These are phyloP conservation scores for Columba guinea DNA, from an alignment of 2,797 vertebrate species.

Conservation along the genomic window DNA sequence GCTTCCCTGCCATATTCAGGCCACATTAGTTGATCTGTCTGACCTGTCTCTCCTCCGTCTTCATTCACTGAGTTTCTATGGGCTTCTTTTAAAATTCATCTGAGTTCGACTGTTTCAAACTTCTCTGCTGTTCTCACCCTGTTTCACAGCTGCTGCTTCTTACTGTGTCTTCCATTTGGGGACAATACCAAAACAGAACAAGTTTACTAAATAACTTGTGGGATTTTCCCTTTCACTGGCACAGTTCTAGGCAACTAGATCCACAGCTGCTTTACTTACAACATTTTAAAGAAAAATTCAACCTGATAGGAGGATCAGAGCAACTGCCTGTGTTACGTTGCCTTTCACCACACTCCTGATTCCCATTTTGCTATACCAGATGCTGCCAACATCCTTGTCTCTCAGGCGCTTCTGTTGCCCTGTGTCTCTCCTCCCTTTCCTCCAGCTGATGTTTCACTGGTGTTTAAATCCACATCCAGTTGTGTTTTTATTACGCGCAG, in stretches of 20 bases:
- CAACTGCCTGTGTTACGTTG: background rate
- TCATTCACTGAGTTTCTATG: background rate
- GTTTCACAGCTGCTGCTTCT: background rate
- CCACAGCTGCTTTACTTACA: background rate
- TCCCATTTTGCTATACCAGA: background rate
- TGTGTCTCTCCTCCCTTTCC: background rate
- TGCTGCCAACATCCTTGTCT: background rate
- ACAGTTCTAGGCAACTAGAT: background rate
- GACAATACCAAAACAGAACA: background rate
- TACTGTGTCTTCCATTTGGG: background rate
- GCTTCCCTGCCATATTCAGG: background rate
- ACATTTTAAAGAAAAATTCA: background rate
- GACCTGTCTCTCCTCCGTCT: background rate
- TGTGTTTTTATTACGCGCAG: background rate
- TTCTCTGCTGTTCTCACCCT: background rate
- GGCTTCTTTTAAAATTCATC: background rate
- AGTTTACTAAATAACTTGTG: background rate
- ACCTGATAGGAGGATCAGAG: background rate
- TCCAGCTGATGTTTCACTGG: background rate
- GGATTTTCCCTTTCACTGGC: background rate
- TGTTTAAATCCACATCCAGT: background rate
- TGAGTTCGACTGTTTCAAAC: background rate
- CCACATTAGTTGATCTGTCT: background rate
- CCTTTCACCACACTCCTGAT: background rate
- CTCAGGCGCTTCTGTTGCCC: background rate